A percentile compares a stretch with the other conserved stretches of the same genome.
Evolutionary conservation across 2,797 vertebrate genomes (phyloP).

Genomic region (Hafferia zeledoni): DNA sequence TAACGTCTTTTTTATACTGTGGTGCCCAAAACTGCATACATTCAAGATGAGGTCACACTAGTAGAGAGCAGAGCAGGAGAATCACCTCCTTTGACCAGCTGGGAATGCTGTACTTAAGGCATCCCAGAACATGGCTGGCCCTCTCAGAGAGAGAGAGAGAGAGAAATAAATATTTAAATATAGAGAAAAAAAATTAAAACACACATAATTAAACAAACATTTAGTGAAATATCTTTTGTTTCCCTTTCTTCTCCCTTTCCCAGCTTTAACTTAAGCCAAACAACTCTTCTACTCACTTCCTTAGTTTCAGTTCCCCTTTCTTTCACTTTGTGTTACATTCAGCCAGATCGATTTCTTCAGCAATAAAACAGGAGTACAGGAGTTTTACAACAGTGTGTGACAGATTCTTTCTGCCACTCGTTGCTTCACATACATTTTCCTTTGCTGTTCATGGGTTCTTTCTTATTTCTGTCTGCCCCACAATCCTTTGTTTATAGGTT

Average conservation of each 20-base stretch:
- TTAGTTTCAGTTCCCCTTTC: neutral
- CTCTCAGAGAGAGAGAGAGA: neutral
- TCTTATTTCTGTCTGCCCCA: neutral
- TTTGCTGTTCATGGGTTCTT: neutral
- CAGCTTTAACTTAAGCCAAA: neutral
- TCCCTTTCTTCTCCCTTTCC: neutral
- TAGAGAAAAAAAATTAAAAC: neutral
- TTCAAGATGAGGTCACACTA: no score
- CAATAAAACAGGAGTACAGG: neutral
- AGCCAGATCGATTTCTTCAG: neutral
- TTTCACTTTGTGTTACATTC: neutral
- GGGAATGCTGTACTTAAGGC: neutral
- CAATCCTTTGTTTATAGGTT: neutral
- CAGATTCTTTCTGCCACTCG: neutral
- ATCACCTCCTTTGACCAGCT: neutral
- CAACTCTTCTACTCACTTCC: neutral
- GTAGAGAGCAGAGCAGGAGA: neutral
- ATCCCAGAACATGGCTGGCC: neutral
- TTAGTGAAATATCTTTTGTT: neutral
- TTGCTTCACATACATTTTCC: neutral
- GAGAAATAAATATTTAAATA: neutral
- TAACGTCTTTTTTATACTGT: neutral
- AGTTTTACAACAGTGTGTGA: neutral
- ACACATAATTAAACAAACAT: neutral
- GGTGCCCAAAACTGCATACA: neutral